Conservation (phyloP, 2,113 vertebrate genomes). For the Plestiodon gilberti region DNA sequence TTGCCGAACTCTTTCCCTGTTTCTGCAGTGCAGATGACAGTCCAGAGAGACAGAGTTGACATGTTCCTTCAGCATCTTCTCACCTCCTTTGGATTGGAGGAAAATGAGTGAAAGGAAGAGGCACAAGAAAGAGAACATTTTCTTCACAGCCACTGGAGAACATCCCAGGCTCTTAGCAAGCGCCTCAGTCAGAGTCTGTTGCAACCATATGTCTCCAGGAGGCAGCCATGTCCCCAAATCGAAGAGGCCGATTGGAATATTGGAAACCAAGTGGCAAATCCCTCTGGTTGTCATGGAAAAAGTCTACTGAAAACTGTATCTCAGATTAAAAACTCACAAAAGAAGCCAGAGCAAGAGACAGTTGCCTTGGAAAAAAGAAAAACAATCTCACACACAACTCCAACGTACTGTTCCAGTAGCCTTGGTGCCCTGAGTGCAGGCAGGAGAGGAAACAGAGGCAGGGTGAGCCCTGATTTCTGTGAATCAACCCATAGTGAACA, state of each 20-base stretch:
- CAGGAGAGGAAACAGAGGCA: not conserved
- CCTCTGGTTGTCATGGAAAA: not conserved
- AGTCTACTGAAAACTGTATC: not conserved
- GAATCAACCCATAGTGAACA: not conserved
- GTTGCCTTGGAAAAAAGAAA: not conserved
- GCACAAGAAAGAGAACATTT: not conserved
- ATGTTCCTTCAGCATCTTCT: not conserved
- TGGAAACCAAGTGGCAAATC: constrained; percentile 10
- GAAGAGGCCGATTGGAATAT: not conserved
- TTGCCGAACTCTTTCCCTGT: not conserved
- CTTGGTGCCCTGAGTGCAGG: not conserved
- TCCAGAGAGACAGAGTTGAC: not conserved
- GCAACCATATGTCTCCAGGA: not conserved
- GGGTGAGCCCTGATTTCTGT: not conserved
- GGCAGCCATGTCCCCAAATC: not conserved
- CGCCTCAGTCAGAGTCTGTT: not conserved
- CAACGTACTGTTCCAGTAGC: not conserved
- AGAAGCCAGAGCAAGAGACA: not conserved
- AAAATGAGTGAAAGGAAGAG: constrained; percentile 3
- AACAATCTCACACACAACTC: not conserved
- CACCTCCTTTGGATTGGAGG: not conserved
- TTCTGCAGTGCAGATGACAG: not conserved
- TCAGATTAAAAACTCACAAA: constrained; percentile 14
- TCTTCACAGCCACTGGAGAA: constrained; percentile 1
- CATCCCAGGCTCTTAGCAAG: not conserved